Conservation (phyloP, 1,140 invertebrate genomes). For the Ephestia elutella region DNA sequence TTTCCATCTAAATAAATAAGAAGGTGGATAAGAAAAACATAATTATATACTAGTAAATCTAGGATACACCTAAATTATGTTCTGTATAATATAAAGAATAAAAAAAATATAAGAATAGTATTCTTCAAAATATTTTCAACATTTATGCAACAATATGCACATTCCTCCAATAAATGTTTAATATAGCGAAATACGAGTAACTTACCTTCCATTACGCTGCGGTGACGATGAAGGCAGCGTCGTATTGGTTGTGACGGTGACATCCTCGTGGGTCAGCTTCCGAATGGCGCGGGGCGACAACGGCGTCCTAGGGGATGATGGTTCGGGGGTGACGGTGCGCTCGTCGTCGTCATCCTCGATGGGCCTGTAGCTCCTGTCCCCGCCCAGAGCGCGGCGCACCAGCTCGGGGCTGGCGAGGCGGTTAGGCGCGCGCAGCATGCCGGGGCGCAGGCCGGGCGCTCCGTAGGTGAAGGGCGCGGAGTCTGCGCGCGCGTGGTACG, state of each 20-base stretch:
- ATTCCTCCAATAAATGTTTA: not conserved
- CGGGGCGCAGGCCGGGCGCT: conserved; percentile 73
- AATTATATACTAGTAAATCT: no score
- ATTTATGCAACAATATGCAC: no score
- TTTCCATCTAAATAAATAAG: no score
- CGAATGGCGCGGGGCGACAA: conserved; percentile 52
- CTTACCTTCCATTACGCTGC: conserved; percentile 55
- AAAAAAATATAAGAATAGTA: not conserved
- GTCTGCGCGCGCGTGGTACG: conserved; percentile 88
- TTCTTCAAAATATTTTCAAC: no score
- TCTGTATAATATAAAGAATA: no score
- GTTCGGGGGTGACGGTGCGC: conserved; percentile 44
- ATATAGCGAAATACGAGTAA: conserved; percentile 13
- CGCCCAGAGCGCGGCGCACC: conserved; percentile 79
- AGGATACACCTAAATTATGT: no score
- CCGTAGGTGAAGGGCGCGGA: conserved; percentile 89
- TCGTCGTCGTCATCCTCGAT: conserved; percentile 75
- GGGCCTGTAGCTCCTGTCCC: conserved; percentile 40
- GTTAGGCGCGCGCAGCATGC: conserved; percentile 76
- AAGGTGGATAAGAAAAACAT: no score
- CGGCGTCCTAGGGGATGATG: conserved; percentile 42
- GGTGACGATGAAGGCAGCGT: conserved; percentile 36
- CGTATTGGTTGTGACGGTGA: conserved; percentile 51
- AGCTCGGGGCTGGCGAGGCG: conserved; percentile 84
- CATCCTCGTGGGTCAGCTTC: conserved; percentile 60